These are phyloP conservation scores for Priocnemis perturbator DNA, from an alignment of 2,888 invertebrate species.

Conservation along the genomic window DNA sequence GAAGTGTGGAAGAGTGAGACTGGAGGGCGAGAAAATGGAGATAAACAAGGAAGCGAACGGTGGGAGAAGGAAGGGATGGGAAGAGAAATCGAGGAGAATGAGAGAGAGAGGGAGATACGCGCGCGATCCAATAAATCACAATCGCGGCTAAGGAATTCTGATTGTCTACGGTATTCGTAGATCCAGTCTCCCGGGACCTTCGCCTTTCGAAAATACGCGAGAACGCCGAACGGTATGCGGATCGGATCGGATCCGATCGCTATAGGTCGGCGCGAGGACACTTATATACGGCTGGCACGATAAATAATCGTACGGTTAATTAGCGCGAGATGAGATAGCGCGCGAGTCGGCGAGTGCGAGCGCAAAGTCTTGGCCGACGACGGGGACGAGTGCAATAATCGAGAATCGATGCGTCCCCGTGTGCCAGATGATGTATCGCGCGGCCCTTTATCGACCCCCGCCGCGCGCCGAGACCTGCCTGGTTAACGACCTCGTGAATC, in stretches of 20 bases:
- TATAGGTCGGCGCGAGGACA: background rate
- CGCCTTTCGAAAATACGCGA: background rate
- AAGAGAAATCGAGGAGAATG: constrained; percentile 7
- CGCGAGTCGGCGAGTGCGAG: constrained; percentile 3
- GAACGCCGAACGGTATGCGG: constrained; percentile 16
- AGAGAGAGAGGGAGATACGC: constrained; percentile 11
- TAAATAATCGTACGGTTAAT: constrained; percentile 48
- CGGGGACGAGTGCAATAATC: constrained; percentile 43
- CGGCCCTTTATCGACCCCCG: too few species aligned
- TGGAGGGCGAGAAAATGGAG: constrained; percentile 5
- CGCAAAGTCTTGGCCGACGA: constrained; percentile 38
- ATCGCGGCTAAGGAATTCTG: constrained; percentile 17
- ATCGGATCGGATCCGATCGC: background rate
- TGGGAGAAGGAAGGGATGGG: constrained; percentile 8
- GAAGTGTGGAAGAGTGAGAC: constrained; percentile 1
- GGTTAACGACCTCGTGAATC: too few species aligned
- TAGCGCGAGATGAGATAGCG: constrained; percentile 16
- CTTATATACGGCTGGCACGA: constrained; percentile 16
- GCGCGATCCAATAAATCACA: constrained; percentile 35
- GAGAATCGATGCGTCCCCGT: constrained; percentile 40
- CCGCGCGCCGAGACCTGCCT: too few species aligned
- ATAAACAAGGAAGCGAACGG: constrained; percentile 13
- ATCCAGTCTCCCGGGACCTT: background rate
- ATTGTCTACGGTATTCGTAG: background rate
- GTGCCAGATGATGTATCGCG: too few species aligned